These are phyloP conservation scores for Aplodontia rufa DNA, from an alignment of 2,113 vertebrate genomes.

Conservation along the genomic window DNA sequence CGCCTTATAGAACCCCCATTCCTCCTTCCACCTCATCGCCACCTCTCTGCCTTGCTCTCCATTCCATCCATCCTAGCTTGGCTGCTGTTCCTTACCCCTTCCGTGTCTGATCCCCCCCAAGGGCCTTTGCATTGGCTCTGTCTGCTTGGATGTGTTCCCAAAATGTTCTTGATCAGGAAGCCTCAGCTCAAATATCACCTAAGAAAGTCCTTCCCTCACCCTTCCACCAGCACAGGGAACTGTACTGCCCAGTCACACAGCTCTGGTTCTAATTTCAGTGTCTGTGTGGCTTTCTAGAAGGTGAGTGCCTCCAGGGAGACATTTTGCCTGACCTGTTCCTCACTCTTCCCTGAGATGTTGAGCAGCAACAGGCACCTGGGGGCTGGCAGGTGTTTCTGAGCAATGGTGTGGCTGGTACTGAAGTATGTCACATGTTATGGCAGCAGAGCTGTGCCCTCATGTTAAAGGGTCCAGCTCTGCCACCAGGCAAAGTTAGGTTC, in stretches of 20 bases:
- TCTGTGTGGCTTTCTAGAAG: neutral
- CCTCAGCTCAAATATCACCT: neutral
- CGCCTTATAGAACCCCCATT: neutral
- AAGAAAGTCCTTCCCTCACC: neutral
- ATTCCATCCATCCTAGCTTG: neutral
- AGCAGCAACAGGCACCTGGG: neutral
- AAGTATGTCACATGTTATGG: neutral
- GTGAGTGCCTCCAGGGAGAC: neutral
- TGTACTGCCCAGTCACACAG: neutral
- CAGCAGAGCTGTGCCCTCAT: neutral
- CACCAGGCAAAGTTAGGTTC: neutral
- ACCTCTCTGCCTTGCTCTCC: neutral
- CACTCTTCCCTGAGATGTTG: no score
- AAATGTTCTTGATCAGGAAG: neutral
- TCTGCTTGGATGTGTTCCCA: neutral
- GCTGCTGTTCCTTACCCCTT: neutral
- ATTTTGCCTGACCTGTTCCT: neutral
- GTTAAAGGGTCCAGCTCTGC: neutral
- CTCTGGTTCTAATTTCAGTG: neutral
- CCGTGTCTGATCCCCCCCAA: fast-evolving
- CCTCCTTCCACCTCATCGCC: neutral
- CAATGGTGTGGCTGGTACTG: neutral
- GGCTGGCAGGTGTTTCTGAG: neutral
- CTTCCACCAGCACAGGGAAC: neutral
- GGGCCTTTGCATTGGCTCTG: neutral